Evolutionary conservation across 2,113 vertebrate species (phyloP).

Genomic region (Pelodiscus sinensis): DNA sequence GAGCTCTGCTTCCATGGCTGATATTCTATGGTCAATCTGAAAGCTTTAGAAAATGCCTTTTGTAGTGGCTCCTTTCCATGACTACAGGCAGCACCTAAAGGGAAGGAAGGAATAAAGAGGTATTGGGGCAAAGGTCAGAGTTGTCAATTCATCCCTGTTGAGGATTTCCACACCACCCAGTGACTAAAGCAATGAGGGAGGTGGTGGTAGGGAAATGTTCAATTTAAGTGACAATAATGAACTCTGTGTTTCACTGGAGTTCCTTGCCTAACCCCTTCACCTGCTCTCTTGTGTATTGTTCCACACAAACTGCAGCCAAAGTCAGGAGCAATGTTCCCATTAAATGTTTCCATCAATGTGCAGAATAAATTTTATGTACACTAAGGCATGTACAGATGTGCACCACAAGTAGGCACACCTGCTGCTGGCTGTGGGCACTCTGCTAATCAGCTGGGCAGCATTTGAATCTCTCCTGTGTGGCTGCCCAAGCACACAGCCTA

Average conservation of each 20-base stretch:
- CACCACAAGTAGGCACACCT: too few relatives aligned
- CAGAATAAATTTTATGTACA: too few relatives aligned
- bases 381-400: too few relatives aligned
- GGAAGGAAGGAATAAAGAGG: slow-evolving; percentile 48
- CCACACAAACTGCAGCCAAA: rapidly evolving
- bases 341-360: too few relatives aligned
- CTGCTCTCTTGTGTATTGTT: not conserved
- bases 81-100: slow-evolving; percentile 53
- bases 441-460: too few relatives aligned
- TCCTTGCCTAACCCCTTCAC: not conserved
- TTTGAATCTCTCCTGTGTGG: too few relatives aligned
- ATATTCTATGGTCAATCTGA: not conserved
- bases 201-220: slow-evolving; percentile 46
- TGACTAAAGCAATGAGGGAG: slow-evolving; percentile 36
- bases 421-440: too few relatives aligned
- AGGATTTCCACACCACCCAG: slow-evolving; percentile 16
- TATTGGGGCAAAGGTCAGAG: slow-evolving; percentile 49
- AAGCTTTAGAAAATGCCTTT: slow-evolving; percentile 61
- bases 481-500: too few relatives aligned
- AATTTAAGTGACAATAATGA: slow-evolving; percentile 45
- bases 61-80: slow-evolving; percentile 43
- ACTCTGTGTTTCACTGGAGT: not conserved
- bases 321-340: not conserved
- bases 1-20: slow-evolving; percentile 4
- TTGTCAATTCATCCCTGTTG: slow-evolving; percentile 43